These are phyloP conservation scores for Drosophila santomea DNA, from an alignment of 1,140 invertebrate species.

Conservation along the genomic window DNA sequence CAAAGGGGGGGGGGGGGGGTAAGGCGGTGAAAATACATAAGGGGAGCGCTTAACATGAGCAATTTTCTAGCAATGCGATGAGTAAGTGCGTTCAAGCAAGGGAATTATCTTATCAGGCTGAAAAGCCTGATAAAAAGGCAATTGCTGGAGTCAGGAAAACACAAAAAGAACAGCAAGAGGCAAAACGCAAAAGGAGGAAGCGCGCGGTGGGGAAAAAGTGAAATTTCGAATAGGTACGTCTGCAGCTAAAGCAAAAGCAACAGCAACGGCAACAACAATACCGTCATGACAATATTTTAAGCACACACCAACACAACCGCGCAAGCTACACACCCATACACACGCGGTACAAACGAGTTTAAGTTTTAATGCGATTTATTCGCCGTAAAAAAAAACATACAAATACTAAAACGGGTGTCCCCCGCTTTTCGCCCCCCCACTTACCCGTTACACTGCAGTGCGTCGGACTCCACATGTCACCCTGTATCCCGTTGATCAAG, in stretches of 20 bases:
- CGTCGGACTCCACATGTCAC: constrained; percentile 76
- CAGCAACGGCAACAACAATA: constrained; percentile 36
- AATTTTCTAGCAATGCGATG: constrained; percentile 36
- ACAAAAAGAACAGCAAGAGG: not conserved
- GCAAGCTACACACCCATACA: not conserved
- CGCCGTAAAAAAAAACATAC: constrained; percentile 18
- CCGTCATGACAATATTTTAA: constrained; percentile 50
- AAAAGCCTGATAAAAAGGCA: constrained; percentile 25
- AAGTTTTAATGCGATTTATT: constrained; percentile 65
- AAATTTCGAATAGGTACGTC: constrained; percentile 56
- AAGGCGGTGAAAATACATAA: not conserved
- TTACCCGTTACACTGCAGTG: constrained; percentile 78
- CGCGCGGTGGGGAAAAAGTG: constrained; percentile 55
- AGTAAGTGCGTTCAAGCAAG: constrained; percentile 21
- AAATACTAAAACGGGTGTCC: constrained; percentile 31
- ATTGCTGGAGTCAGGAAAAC: not conserved
- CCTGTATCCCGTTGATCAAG: constrained; percentile 27
- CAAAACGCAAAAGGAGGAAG: not conserved
- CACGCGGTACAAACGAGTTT: constrained; percentile 54
- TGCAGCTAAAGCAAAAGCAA: constrained; percentile 1
- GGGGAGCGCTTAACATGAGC: not conserved
- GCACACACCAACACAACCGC: constrained; percentile 20
- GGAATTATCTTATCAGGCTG: constrained; percentile 41
- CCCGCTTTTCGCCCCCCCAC: constrained; percentile 33
- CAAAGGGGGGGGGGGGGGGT: not conserved